Evolutionary conservation across 92 coral and sea anemone genomes (phyloP).

Genomic region (Phenganax stokvisi): DNA sequence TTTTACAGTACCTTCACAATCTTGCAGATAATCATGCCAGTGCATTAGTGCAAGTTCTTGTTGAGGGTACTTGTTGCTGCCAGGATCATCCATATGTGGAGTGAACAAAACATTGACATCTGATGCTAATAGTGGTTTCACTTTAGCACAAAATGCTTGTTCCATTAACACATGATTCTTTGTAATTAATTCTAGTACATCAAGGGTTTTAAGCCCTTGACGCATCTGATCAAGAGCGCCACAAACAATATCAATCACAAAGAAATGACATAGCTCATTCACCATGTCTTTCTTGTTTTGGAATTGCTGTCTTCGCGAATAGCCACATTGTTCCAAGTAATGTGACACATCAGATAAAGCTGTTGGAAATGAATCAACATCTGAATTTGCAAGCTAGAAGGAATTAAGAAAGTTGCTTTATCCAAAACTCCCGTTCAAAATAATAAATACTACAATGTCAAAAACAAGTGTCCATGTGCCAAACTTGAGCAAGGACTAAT

Average conservation of each 20-base stretch:
- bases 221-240: constrained; percentile 16
- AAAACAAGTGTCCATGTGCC: no score
- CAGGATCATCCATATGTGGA: background rate
- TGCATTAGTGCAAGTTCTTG: constrained; percentile 19
- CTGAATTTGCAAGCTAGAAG: no score
- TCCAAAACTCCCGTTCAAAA: no score
- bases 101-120: background rate
- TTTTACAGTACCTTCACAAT: constrained; percentile 48
- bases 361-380: no score
- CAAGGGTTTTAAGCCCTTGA: constrained; percentile 15
- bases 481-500: no score
- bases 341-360: no score
- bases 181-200: background rate
- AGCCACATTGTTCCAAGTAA: no score
- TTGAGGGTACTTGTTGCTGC: constrained; percentile 3
- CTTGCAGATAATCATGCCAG: constrained; percentile 73
- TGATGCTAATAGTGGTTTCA: background rate
- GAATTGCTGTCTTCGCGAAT: background rate
- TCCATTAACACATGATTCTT: constrained; percentile 12
- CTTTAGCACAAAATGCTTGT: constrained; percentile 22
- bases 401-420: no score
- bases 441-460: no score
- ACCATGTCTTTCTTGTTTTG: constrained; percentile 27
- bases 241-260: constrained; percentile 5
- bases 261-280: constrained; percentile 14